Conservation (phyloP, 2,113 vertebrate species). For the Muscicapa adusta region DNA sequence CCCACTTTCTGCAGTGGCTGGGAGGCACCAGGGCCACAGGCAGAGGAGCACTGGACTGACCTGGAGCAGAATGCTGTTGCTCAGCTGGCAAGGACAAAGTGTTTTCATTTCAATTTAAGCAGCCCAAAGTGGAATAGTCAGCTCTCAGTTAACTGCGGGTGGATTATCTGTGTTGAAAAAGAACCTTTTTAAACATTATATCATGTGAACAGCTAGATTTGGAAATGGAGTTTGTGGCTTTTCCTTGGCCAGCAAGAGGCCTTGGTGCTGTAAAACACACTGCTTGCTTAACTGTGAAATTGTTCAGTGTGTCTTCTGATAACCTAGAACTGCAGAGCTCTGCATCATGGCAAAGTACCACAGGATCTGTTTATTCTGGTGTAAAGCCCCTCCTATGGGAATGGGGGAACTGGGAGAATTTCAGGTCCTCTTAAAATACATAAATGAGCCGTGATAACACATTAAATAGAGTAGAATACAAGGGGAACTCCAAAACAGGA, state of each 20-base stretch:
- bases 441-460: not conserved
- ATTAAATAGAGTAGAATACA: not conserved
- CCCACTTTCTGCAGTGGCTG: not conserved
- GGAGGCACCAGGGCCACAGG: not conserved
- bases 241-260: not conserved
- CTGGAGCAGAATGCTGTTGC: not conserved
- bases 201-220: not conserved
- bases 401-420: not conserved
- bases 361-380: not conserved
- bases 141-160: not conserved
- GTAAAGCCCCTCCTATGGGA: not conserved
- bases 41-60: not conserved
- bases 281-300: not conserved
- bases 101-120: not conserved
- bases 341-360: not conserved
- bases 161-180: slow-evolving; percentile 12
- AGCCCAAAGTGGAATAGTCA: not conserved
- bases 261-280: not conserved
- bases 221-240: slow-evolving; percentile 18
- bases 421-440: not conserved
- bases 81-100: not conserved
- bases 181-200: not conserved
- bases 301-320: not conserved
- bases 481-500: not conserved
- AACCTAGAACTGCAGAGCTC: not conserved